Percentiles rank a stretch among this genome's conserved stretches.
Evolutionary conservation across 2,797 vertebrate genomes (phyloP).

Genomic region (Hephaestus fuliginosus): DNA sequence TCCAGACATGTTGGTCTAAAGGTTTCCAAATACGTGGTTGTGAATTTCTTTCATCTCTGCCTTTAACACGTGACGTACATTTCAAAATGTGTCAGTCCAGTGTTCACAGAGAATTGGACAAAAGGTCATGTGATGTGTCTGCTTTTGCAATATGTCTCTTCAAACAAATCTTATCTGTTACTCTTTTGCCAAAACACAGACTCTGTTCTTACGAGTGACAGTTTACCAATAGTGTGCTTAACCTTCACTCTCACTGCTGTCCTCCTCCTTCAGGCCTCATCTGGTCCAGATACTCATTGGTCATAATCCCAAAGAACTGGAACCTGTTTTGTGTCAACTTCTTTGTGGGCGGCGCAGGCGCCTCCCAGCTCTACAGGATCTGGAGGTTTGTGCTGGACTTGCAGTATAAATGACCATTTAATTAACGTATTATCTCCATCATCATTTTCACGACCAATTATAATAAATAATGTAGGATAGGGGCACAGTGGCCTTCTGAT

Average conservation of each 20-base stretch:
- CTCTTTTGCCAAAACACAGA: conserved; percentile 53
- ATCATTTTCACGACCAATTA: background rate
- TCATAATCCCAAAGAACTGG: conserved; percentile 99
- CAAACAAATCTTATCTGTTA: conserved; percentile 70
- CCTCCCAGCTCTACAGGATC: conserved; percentile 94
- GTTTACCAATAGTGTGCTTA: conserved; percentile 32
- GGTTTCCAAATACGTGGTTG: background rate
- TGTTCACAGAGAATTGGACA: background rate
- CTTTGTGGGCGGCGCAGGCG: conserved; percentile 93
- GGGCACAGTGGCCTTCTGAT: conserved; percentile 6
- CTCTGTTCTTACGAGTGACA: conserved; percentile 43
- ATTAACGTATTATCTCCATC: background rate
- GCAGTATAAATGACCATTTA: background rate
- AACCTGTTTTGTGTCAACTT: conserved; percentile 98
- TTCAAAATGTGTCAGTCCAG: background rate
- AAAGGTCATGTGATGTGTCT: conserved; percentile 53
- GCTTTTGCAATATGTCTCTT: conserved; percentile 56
- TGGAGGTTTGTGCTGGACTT: conserved; percentile 88
- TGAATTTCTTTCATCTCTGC: background rate
- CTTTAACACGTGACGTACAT: background rate
- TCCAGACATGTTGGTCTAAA: background rate
- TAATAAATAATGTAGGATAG: background rate
- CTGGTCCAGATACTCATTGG: conserved; percentile 98
- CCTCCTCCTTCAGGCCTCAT: conserved; percentile 88
- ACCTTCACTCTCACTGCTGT: conserved; percentile 26